Conservation (phyloP, 2,888 invertebrate genomes). For the Oscheius myriophilus region DNA sequence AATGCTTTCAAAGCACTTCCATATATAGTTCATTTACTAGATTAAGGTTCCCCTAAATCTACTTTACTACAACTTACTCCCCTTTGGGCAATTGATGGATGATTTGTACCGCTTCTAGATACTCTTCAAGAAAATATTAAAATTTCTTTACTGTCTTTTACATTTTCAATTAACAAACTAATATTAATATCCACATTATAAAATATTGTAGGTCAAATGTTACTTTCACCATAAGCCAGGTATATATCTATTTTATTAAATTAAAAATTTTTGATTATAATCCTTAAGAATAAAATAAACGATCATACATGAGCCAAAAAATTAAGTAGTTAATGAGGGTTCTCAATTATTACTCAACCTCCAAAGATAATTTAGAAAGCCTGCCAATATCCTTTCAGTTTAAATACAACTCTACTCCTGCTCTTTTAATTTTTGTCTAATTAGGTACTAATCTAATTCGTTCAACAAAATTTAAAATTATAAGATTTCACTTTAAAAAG, state of each 20-base stretch:
- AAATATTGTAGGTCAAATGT: slow-evolving; percentile 58
- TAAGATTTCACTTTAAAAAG: slow-evolving; percentile 37
- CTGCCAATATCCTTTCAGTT: slow-evolving; percentile 66
- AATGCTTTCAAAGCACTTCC: slow-evolving; percentile 60
- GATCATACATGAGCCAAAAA: slow-evolving; percentile 60
- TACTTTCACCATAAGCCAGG: slow-evolving; percentile 55
- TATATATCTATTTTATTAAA: slow-evolving; percentile 63
- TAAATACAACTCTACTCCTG: slow-evolving; percentile 64
- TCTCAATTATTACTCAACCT: slow-evolving; percentile 61
- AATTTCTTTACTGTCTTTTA: slow-evolving; percentile 60
- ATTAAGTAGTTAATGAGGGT: slow-evolving; percentile 60
- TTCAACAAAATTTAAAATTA: slow-evolving; percentile 55
- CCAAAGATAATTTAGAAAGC: slow-evolving; percentile 62
- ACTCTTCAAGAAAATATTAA: slow-evolving; percentile 63
- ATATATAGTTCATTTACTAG: slow-evolving; percentile 56
- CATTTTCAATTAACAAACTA: slow-evolving; percentile 52
- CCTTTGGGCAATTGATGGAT: slow-evolving; percentile 64
- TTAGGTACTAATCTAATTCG: slow-evolving; percentile 62
- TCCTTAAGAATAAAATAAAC: slow-evolving; percentile 64
- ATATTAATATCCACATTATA: slow-evolving; percentile 47
- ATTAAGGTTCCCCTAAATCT: slow-evolving; percentile 61
- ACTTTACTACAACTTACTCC: slow-evolving; percentile 68
- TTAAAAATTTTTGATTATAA: no score
- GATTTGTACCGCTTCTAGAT: slow-evolving; percentile 60
- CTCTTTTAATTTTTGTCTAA: slow-evolving; percentile 59